These are phyloP conservation scores for Gerris lacustris DNA, from an alignment of 2,888 invertebrate species.

Conservation along the genomic window DNA sequence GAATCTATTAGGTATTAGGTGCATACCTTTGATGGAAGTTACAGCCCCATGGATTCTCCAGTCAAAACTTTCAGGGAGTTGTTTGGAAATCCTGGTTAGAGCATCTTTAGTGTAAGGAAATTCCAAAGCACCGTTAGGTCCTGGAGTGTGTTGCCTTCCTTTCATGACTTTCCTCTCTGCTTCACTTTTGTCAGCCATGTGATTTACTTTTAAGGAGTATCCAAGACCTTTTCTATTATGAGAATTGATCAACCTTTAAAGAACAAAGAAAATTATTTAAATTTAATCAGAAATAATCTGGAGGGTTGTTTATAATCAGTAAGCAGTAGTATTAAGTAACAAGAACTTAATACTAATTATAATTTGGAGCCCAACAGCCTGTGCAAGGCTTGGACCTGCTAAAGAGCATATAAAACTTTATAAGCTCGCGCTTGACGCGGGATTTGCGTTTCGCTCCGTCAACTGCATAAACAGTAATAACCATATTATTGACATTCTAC, in stretches of 20 bases:
- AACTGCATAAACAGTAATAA: too few species aligned
- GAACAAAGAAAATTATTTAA: neutral
- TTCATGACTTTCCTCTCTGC: slow-evolving; percentile 62
- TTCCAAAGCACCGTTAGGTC: slow-evolving; percentile 53
- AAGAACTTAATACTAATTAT: too few species aligned
- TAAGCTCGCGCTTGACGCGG: too few species aligned
- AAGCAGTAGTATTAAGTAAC: too few species aligned
- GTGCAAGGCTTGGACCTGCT: too few species aligned
- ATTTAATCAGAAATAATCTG: too few species aligned
- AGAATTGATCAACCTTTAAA: slow-evolving; percentile 58
- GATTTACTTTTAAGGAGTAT: slow-evolving; percentile 69
- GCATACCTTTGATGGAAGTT: slow-evolving; percentile 78
- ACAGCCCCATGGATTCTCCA: slow-evolving; percentile 90
- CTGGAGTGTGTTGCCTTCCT: slow-evolving; percentile 49
- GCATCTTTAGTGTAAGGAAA: slow-evolving; percentile 58
- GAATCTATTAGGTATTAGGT: too few species aligned
- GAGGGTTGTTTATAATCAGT: too few species aligned
- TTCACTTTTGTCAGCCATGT: slow-evolving; percentile 70
- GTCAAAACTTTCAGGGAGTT: slow-evolving; percentile 64
- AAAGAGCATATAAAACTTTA: too few species aligned
- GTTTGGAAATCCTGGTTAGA: slow-evolving; percentile 30
- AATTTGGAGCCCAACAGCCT: too few species aligned
- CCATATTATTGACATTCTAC: too few species aligned
- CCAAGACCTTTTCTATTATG: slow-evolving; percentile 62
- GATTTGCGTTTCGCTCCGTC: too few species aligned